A percentile compares a stretch with the other conserved stretches of the same genome.
These are phyloP conservation scores for Sphenopsis melanotis DNA, from an alignment of 2,797 vertebrate genomes.

Conservation along the genomic window DNA sequence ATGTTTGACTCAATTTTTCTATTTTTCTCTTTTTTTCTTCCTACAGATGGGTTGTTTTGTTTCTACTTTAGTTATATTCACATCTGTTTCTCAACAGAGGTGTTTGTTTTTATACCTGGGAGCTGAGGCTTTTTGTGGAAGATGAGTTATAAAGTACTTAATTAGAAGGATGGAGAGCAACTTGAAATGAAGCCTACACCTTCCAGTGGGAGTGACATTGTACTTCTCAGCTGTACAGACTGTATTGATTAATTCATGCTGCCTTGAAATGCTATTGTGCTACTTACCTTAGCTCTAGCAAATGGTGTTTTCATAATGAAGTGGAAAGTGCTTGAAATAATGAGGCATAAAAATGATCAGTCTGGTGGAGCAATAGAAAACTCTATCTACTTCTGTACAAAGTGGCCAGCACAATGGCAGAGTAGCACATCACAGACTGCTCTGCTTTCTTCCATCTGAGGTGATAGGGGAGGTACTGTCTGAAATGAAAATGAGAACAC, in stretches of 20 bases:
- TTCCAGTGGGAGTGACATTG: not conserved
- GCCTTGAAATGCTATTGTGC: not conserved
- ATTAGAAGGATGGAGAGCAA: conserved; percentile 16
- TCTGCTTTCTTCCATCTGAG: not conserved
- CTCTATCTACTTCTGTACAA: not conserved
- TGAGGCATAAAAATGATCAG: conserved; percentile 4
- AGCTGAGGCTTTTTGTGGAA: not conserved
- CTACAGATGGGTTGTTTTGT: not conserved
- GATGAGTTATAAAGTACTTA: not conserved
- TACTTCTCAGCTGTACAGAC: not conserved
- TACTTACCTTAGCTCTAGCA: not conserved
- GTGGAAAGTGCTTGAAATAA: not conserved
- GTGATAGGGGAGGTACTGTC: not conserved
- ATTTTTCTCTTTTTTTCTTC: not conserved
- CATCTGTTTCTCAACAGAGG: not conserved
- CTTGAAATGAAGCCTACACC: not conserved
- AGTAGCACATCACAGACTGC: not conserved
- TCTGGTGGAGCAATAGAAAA: conserved; percentile 4
- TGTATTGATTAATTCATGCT: conserved; percentile 22
- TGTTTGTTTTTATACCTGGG: conserved; percentile 4
- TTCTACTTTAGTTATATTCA: not conserved
- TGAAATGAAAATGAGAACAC: not conserved
- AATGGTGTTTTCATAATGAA: conserved; percentile 17
- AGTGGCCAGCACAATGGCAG: not conserved
- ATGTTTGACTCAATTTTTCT: not conserved